A percentile compares a stretch with the other conserved stretches of the same genome.
Conservation (phyloP, 2,113 vertebrate genomes). For the Hypanus sabinus region DNA sequence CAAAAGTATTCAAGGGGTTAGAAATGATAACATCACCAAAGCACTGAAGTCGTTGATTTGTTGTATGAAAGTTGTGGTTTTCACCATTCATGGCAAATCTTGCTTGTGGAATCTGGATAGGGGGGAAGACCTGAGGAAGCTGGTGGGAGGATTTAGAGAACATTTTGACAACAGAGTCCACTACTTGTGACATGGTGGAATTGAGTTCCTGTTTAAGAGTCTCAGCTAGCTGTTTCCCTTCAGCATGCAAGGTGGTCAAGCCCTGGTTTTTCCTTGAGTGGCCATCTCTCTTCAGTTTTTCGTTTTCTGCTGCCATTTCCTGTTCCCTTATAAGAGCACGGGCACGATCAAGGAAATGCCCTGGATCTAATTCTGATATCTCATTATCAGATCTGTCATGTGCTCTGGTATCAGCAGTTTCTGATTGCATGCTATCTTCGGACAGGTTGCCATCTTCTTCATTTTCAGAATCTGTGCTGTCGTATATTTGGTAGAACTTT, state of each 20-base stretch:
- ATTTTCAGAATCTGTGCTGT: conserved; percentile 94
- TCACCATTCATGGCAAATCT: conserved; percentile 77
- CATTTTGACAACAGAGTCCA: conserved; percentile 96
- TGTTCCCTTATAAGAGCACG: conserved; percentile 85
- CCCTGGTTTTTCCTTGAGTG: conserved; percentile 68
- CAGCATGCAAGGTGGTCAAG: conserved; percentile 71
- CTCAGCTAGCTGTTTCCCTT: conserved; percentile 87
- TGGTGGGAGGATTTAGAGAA: conserved; percentile 81
- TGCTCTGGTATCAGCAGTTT: conserved; percentile 71
- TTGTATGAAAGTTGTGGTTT: conserved; percentile 85
- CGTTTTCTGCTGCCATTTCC: conserved; percentile 65
- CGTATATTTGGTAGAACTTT: conserved; percentile 99
- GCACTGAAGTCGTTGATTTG: conserved; percentile 91
- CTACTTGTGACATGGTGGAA: conserved; percentile 93
- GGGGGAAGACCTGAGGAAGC: conserved; percentile 79
- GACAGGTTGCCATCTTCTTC: conserved; percentile 94
- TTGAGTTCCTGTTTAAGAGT: conserved; percentile 95
- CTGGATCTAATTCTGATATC: conserved; percentile 83
- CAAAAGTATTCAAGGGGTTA: conserved; percentile 81
- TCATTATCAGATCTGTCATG: conserved; percentile 77
- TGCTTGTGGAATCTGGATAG: conserved; percentile 78
- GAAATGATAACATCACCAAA: conserved; percentile 93
- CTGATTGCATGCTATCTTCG: conserved; percentile 89
- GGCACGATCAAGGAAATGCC: conserved; percentile 84
- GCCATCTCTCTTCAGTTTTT: conserved; percentile 71